Conservation (phyloP, 2,888 invertebrate species). For the Brachypalpus laphriformis region DNA sequence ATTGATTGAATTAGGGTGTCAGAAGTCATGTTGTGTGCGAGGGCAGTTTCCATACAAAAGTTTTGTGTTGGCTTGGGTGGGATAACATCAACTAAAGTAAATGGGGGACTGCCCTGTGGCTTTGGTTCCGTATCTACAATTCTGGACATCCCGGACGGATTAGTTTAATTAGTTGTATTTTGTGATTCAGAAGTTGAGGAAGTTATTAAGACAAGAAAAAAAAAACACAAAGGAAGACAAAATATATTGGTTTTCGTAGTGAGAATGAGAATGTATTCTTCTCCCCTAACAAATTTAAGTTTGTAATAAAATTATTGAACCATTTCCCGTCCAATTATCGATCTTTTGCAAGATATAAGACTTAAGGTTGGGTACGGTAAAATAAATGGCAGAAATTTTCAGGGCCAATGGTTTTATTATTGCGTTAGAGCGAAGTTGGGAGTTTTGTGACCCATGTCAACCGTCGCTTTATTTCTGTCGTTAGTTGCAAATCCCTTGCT, state of each 20-base stretch:
- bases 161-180: neutral
- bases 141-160: neutral
- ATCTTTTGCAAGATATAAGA: neutral
- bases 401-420: neutral
- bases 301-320: constrained; percentile 12
- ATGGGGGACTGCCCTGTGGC: neutral
- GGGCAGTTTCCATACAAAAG: neutral
- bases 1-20: constrained; percentile 5
- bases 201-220: neutral
- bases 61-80: neutral
- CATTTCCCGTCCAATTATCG: neutral
- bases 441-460: neutral
- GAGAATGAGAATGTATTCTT: neutral
- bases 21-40: neutral
- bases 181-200: neutral
- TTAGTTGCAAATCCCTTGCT: too few relatives aligned
- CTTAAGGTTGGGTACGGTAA: neutral
- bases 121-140: constrained; percentile 3
- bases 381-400: neutral
- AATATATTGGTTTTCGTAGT: neutral
- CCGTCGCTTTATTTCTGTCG: neutral
- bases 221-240: neutral
- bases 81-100: neutral
- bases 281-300: neutral
- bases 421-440: neutral